Evolutionary conservation across 1,140 invertebrate genomes (phyloP).

Genomic region (Potamilus streckersoni): DNA sequence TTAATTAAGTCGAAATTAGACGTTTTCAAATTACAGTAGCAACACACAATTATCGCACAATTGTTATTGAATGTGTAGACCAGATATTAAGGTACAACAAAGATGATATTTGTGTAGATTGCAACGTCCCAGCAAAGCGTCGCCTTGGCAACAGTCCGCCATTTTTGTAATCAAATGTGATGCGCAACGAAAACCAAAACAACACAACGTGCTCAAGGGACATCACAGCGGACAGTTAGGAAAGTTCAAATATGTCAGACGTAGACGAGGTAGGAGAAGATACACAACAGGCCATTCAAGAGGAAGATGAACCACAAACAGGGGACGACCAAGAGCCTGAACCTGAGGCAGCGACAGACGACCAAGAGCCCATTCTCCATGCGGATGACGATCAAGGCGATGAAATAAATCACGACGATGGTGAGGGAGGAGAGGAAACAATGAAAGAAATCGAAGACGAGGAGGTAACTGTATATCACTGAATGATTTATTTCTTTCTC

Average conservation of each 20-base stretch:
- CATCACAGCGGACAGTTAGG: neutral
- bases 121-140: slow-evolving; percentile 15
- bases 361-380: slow-evolving; percentile 33
- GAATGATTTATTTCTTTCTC: too few species aligned
- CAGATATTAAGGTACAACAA: too few species aligned
- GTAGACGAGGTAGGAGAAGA: slow-evolving; percentile 31
- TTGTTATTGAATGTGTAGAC: too few species aligned
- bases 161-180: slow-evolving; percentile 54
- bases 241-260: slow-evolving; percentile 23
- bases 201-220: neutral
- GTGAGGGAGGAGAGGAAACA: slow-evolving; percentile 38
- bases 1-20: too few species aligned
- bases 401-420: slow-evolving; percentile 22
- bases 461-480: too few species aligned
- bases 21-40: too few species aligned
- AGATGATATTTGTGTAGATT: too few species aligned
- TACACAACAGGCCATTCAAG: slow-evolving; percentile 30
- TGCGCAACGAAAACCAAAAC: slow-evolving; percentile 3
- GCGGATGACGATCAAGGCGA: slow-evolving; percentile 45
- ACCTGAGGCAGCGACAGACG: slow-evolving; percentile 32
- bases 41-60: too few species aligned
- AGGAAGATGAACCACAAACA: slow-evolving; percentile 44
- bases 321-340: slow-evolving; percentile 35
- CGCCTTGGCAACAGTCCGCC: slow-evolving; percentile 53
- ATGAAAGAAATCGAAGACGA: too few species aligned